Evolutionary conservation across 2,888 invertebrate species (phyloP).

Genomic region (Drosophila suboccidentalis): DNA sequence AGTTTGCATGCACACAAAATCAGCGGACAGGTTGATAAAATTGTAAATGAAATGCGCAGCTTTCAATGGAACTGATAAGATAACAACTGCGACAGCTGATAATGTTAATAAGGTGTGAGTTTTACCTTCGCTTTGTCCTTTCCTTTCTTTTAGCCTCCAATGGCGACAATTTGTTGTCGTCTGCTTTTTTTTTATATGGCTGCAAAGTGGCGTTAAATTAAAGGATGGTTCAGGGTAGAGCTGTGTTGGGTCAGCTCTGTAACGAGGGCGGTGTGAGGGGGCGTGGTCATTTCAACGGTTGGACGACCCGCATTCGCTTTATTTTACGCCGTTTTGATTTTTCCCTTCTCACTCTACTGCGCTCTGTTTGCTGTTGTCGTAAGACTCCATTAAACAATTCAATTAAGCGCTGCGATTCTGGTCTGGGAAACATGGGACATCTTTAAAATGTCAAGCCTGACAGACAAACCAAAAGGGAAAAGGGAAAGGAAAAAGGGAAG

Average conservation of each 20-base stretch:
- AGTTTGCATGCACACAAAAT: slow-evolving; percentile 42
- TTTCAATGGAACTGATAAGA: slow-evolving; percentile 41
- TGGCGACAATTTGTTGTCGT: slow-evolving; percentile 71
- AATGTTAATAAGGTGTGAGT: slow-evolving; percentile 58
- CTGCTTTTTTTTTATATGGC: slow-evolving; percentile 52
- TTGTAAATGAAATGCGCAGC: slow-evolving; percentile 63
- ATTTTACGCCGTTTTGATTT: slow-evolving; percentile 78
- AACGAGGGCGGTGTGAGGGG: slow-evolving; percentile 1
- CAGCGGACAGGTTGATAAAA: slow-evolving; percentile 63
- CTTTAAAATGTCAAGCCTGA: slow-evolving; percentile 72
- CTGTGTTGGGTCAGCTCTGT: background rate
- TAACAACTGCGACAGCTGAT: slow-evolving; percentile 58
- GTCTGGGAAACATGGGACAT: slow-evolving; percentile 42
- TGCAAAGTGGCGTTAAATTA: slow-evolving; percentile 79
- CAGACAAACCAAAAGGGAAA: background rate
- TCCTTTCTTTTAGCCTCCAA: slow-evolving; percentile 23
- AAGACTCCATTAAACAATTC: slow-evolving; percentile 82
- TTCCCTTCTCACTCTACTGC: slow-evolving; percentile 25
- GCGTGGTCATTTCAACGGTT: slow-evolving; percentile 33
- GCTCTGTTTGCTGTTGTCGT: slow-evolving; percentile 40
- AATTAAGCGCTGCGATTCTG: slow-evolving; percentile 59
- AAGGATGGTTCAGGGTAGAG: slow-evolving; percentile 31
- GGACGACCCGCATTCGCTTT: slow-evolving; percentile 70
- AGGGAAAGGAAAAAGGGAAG: background rate
- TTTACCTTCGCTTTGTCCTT: slow-evolving; percentile 44